Evolutionary conservation across 2,113 vertebrate species (phyloP).

Genomic region (Psilopsiagon aymara): DNA sequence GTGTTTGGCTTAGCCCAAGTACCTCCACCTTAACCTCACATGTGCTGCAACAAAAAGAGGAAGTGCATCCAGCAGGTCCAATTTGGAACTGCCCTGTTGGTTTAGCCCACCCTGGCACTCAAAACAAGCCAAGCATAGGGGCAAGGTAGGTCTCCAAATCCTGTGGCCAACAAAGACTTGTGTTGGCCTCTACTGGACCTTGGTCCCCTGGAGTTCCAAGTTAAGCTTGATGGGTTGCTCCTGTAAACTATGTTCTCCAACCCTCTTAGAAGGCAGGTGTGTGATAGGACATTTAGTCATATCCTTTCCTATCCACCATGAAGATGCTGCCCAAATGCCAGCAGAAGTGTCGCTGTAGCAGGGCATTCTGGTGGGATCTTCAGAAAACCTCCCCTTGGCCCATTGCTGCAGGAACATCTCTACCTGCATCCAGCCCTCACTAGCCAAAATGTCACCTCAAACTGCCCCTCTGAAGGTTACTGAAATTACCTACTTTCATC

Average conservation of each 20-base stretch:
- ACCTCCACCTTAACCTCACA: neutral
- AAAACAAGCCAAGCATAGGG: fast-evolving
- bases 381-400: neutral
- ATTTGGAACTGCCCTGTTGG: fast-evolving
- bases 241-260: neutral
- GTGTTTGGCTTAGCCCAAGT: neutral
- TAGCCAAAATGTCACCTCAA: neutral
- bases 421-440: neutral
- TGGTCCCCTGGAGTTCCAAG: neutral
- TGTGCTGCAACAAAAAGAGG: neutral
- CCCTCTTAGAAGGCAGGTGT: neutral
- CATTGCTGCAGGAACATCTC: neutral
- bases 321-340: neutral
- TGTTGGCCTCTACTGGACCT: neutral
- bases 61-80: too few species aligned
- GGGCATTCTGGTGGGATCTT: neutral
- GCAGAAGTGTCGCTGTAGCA: neutral
- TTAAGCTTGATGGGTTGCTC: neutral
- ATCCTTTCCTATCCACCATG: neutral
- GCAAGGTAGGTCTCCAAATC: neutral
- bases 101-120: neutral
- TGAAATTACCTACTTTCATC: neutral
- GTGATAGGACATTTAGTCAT: neutral
- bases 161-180: neutral
- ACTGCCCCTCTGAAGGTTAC: fast-evolving